Conservation (phyloP, 2,888 invertebrate species). For the Barypeithes pellucidus region DNA sequence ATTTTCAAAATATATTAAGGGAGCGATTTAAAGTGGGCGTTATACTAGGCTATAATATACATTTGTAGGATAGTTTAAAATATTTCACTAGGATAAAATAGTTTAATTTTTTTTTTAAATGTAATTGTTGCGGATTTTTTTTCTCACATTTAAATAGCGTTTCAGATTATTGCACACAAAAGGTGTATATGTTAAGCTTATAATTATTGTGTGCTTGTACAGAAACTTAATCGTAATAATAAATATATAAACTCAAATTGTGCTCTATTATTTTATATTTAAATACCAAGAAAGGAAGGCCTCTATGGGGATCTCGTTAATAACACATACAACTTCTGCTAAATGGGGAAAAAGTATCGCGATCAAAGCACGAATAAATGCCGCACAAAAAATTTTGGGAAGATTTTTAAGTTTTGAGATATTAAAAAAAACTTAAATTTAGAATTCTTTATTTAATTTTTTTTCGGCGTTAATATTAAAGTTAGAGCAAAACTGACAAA, state of each 20-base stretch:
- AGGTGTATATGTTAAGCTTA: conserved; percentile 53
- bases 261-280: conserved; percentile 6
- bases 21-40: conserved; percentile 27
- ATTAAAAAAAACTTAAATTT: too few relatives aligned
- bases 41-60: conserved; percentile 25
- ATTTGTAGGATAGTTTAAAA: conserved; percentile 48
- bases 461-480: too few relatives aligned
- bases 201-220: conserved; percentile 54
- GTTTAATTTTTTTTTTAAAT: conserved; percentile 53
- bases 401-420: too few relatives aligned
- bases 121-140: conserved; percentile 49
- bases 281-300: not conserved
- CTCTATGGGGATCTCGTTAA: too few relatives aligned
- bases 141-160: conserved; percentile 44
- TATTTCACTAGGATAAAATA: conserved; percentile 47
- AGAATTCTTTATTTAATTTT: too few relatives aligned
- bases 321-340: too few relatives aligned
- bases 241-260: conserved; percentile 14
- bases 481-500: too few relatives aligned
- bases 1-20: conserved; percentile 29
- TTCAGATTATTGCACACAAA: conserved; percentile 52
- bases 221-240: conserved; percentile 45
- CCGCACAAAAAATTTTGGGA: too few relatives aligned
- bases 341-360: too few relatives aligned
- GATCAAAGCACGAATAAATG: too few relatives aligned